Conservation (phyloP, 2,888 invertebrate genomes). For the Oscheius sp. region DNA sequence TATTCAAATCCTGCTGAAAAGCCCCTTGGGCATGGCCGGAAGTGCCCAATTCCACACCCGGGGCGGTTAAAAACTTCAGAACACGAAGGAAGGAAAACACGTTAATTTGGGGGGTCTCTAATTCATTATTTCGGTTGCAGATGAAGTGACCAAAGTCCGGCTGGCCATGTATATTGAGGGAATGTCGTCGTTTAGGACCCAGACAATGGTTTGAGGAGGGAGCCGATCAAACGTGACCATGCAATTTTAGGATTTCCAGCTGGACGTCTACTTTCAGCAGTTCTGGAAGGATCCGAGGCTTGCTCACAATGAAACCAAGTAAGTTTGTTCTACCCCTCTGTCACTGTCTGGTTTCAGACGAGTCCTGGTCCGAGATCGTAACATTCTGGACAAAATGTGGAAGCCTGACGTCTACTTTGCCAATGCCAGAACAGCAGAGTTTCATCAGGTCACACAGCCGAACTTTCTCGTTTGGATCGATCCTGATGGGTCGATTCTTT, state of each 20-base stretch:
- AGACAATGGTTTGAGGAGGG: conserved; percentile 65
- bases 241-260: conserved; percentile 66
- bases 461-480: conserved; percentile 73
- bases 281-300: conserved; percentile 71
- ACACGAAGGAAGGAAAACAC: no score
- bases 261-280: conserved; percentile 73
- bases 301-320: conserved; percentile 67
- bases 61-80: no score
- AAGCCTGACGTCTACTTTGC: conserved; percentile 73
- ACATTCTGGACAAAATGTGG: conserved; percentile 54
- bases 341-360: conserved; percentile 38
- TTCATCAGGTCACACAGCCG: conserved; percentile 73
- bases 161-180: conserved; percentile 73
- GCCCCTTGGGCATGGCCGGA: not conserved
- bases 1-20: no score
- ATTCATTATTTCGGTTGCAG: conserved; percentile 43
- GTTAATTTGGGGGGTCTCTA: no score
- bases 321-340: not conserved
- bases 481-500: conserved; percentile 72
- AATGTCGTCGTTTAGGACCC: conserved; percentile 72
- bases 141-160: conserved; percentile 60
- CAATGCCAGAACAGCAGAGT: conserved; percentile 71
- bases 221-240: not conserved
- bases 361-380: conserved; percentile 62
- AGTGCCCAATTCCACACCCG: not conserved